These are phyloP conservation scores for Steatornis caripensis DNA, from an alignment of 2,113 vertebrate genomes.

Conservation along the genomic window DNA sequence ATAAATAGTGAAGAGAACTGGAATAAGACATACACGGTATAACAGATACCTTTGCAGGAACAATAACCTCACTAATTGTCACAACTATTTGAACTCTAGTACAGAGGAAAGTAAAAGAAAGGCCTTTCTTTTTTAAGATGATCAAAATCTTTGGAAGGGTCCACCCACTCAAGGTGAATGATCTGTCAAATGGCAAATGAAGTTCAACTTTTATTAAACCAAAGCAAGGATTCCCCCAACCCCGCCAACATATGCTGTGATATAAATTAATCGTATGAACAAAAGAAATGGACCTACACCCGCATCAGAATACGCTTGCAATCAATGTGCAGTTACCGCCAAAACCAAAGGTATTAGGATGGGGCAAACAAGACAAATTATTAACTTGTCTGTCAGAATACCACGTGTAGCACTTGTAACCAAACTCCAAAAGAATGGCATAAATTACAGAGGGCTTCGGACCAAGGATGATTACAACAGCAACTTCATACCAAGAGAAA, in stretches of 20 bases:
- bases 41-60: too few species aligned
- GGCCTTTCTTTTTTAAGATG: not conserved
- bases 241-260: not conserved
- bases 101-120: not conserved
- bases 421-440: not conserved
- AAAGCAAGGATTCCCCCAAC: not conserved
- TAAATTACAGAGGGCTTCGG: not conserved
- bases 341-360: not conserved
- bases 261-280: not conserved
- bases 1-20: not conserved
- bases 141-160: too few species aligned
- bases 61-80: too few species aligned
- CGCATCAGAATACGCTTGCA: not conserved
- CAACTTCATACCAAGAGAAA: not conserved
- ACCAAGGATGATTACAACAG: not conserved
- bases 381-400: not conserved
- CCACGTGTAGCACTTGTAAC: not conserved
- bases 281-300: not conserved
- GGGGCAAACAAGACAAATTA: not conserved
- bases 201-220: not conserved
- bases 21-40: not conserved
- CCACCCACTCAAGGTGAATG: too few species aligned
- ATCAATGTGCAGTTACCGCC: too few species aligned
- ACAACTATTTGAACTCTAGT: not conserved
- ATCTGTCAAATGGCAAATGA: not conserved